Conservation (phyloP, 2,797 vertebrate genomes). For the Argya squamiceps region DNA sequence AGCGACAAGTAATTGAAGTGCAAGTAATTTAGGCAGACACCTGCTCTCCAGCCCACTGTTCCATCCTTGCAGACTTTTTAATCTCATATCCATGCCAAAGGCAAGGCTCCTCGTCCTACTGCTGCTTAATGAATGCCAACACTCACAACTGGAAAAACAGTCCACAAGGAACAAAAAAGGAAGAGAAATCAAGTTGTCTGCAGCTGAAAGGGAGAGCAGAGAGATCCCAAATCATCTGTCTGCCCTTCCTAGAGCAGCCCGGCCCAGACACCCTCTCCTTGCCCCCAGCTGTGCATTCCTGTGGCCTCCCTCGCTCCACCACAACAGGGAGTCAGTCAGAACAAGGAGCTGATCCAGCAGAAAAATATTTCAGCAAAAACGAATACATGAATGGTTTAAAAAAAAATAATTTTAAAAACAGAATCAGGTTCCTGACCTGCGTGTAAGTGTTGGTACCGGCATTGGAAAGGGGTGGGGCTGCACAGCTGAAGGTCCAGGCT, state of each 20-base stretch:
- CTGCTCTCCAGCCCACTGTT: background rate
- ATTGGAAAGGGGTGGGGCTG: background rate
- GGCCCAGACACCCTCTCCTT: constrained; percentile 22
- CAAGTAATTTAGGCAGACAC: background rate
- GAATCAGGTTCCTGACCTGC: background rate
- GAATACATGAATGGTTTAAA: background rate
- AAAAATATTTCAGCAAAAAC: background rate
- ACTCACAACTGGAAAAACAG: background rate
- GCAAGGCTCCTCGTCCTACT: background rate
- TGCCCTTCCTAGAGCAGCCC: background rate
- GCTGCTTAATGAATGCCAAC: background rate
- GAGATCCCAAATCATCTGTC: background rate
- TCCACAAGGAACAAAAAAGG: background rate
- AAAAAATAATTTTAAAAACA: background rate
- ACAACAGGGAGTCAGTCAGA: background rate
- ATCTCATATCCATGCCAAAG: background rate
- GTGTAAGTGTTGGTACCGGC: background rate
- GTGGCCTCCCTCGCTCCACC: background rate
- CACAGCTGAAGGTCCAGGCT: background rate
- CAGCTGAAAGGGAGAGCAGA: background rate
- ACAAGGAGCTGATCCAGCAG: constrained; percentile 12
- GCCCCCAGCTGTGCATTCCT: constrained; percentile 52
- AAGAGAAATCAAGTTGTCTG: background rate
- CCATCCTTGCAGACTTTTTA: background rate
- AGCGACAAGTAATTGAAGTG: background rate